Evolutionary conservation across 1,140 invertebrate genomes (phyloP), one percentile per base, ranked within the genome.

Genomic region (Chlorops oryzae): DNA sequence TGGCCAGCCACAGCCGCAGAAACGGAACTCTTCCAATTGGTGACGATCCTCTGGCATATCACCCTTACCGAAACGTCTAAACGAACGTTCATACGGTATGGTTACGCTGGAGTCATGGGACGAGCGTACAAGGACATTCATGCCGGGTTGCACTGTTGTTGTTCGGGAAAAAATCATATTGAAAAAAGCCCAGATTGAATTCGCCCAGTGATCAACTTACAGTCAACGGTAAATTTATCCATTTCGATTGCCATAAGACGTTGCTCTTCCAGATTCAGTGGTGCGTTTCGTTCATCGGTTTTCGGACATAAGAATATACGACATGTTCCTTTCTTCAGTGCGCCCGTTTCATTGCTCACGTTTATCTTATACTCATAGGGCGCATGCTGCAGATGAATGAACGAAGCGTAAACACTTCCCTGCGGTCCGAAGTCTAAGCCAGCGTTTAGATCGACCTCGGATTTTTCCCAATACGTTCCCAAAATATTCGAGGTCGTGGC

Each of bases 341-440:
- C 21, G 2, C 42, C 45, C 13, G 54, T 59, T 23, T 52, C 32
- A 55, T 79, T 79, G 18, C 65, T 72, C 17, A 75, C 73, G 22
- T 69, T 70, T 47, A 76, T 75, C 3, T 59, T 74, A 56, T 84
- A 85, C 23, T 68, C 69, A 65, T 81, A 86, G 0, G 76, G 76
- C 9, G 77, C 74, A 54, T 85, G 80, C 63, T 85, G 81, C 34
- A 86, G 66, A 61, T 86, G 83, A 0, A 77, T 81, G 58, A 82
- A 80, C 4, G 79, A 72, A 4, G 78, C 78, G 53, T 77, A 77
- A 73, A 47, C 80, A 66, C 37, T 80, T 55, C 20, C 79, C 43
- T 79, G 47, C 58, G 72, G 63, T 63, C 73, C 50, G 72, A 77
- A 83, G 62, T 83, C 81, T 3, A 83, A 59, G 5, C 81, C 82